Evolutionary conservation across 1,140 invertebrate species (phyloP).

Genomic region (Ditylenchus dipsaci): DNA sequence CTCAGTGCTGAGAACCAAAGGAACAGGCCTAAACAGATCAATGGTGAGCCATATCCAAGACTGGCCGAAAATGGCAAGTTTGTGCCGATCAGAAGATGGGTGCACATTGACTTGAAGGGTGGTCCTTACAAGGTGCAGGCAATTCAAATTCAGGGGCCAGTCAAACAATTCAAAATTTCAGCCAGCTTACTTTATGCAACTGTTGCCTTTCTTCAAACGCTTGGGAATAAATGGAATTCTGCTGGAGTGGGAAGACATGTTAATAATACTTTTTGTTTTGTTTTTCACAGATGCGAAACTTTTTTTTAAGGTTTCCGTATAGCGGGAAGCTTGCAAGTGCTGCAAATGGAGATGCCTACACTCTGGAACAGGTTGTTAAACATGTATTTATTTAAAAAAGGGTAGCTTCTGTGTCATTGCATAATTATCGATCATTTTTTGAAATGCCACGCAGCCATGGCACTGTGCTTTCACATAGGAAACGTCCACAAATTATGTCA

Average conservation of each 20-base stretch:
- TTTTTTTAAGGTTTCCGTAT: slow-evolving; percentile 76
- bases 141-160: background rate
- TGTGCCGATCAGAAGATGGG: slow-evolving; percentile 62
- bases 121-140: slow-evolving; percentile 68
- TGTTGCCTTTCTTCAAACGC: slow-evolving; percentile 72
- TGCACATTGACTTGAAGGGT: slow-evolving; percentile 82
- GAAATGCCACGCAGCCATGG: background rate
- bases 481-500: too few species aligned
- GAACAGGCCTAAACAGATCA: slow-evolving; percentile 1
- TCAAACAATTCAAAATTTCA: slow-evolving; percentile 15
- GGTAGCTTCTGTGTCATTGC: too few species aligned
- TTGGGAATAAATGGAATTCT: slow-evolving; percentile 81
- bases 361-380: slow-evolving; percentile 65
- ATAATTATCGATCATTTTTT: slow-evolving; percentile 26
- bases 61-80: slow-evolving; percentile 44
- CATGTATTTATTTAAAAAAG: too few species aligned
- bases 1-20: background rate
- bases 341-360: slow-evolving; percentile 74
- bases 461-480: too few species aligned
- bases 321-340: slow-evolving; percentile 68
- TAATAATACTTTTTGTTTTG: slow-evolving; percentile 62
- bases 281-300: background rate
- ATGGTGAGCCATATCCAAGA: slow-evolving; percentile 41
- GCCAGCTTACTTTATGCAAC: slow-evolving; percentile 66
- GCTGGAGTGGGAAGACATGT: slow-evolving; percentile 93